Evolutionary conservation across 2,797 vertebrate genomes (phyloP), one percentile per base, ranked within the genome.

Genomic region (Microchirus variegatus): DNA sequence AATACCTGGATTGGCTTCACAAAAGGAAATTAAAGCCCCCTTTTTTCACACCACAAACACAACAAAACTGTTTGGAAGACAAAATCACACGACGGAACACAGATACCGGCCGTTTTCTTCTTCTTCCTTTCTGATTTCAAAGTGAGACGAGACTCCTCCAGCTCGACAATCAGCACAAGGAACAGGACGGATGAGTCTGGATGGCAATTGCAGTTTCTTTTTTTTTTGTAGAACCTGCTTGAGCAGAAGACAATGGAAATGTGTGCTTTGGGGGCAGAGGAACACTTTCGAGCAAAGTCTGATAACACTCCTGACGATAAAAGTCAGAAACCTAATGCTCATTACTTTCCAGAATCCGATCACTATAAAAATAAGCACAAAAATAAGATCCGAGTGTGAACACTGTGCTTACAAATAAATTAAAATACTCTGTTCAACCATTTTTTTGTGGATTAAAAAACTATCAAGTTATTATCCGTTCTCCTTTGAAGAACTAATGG

Each of bases 151-250:
- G 1, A 80, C 78, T 53, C 68, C 73, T 82, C 81, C 62, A 57
- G 75, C 78, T 80, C 1, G 40, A 68, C 70, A 15, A 43, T 68
- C 60, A 44, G 49, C 17, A 7, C 10, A 18, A 22, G 19, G 72
- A 89, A 88, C 84, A 84, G 70, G 78, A 72, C 64, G 60, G 86
- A 78, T 83, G 61, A 80, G 83, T 78, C 62, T 74, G 51, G 14
- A 46, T 54, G 52, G 55, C 18, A 50, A 67, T 53, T 57, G 56
- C 3, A 17, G 65, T 52, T 77, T 81, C 82, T 60, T 43, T 37
- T 46, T 52, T 77, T 81, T 83, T 60, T 43, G 41, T 46, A 31
- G 40, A 37, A 53, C 75, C 45, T 55, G 70, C 67, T 68, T 56
- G 41, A 51, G 40, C 49, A 75, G 58, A 38, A 52, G 50, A 51